Evolutionary conservation across 1,140 invertebrate species (phyloP), one percentile per base, ranked within the genome.

Genomic region (Brachystomella parvula): DNA sequence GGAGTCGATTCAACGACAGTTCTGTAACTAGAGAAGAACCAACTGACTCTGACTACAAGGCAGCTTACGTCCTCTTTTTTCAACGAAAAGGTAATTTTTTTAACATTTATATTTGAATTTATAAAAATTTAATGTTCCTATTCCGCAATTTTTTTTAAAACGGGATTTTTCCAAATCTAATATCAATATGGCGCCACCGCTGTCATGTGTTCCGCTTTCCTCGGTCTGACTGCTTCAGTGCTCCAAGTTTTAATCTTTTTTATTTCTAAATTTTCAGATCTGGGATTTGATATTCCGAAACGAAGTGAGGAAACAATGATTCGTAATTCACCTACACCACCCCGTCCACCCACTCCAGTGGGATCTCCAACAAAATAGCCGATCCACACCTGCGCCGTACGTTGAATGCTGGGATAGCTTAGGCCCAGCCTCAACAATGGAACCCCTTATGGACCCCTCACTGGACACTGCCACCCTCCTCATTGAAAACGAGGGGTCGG

Each of bases 1-100:
- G 86, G 86, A 82, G 85, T 75, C 83, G 86, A 72, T 87, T 85
- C 74, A 87, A 88, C 73, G 86, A 87, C 74, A 84, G 85, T 65
- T 76, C 76, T 6, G 83, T 85, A 3, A 81, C 79, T 29, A 82
- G 83, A 72, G 24, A 6, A 6, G 79, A 77, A 39, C 86, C 86
- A 0, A 79, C 81, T 47, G 82, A 86, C 19, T 81, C 83, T 61
- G 86, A 87, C 63, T 86, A 81, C 74, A 82, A 81, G 69, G 84
- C 84, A 71, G 85, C 84, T 3, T 88, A 87, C 70, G 83, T 88
- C 64, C 78, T 88, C 39, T 87, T 87, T 75, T 87, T 87, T 74
- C 82, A 83, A 74, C 81, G 82, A 75, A 80, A 81, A 79, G 83
- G 82, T 80, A 61, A 47, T 9, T n/a, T n/a, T n/a, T n/a, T n/a